These are phyloP conservation scores for Anhinga rufa DNA, from an alignment of 2,113 vertebrate genomes.

Conservation along the genomic window DNA sequence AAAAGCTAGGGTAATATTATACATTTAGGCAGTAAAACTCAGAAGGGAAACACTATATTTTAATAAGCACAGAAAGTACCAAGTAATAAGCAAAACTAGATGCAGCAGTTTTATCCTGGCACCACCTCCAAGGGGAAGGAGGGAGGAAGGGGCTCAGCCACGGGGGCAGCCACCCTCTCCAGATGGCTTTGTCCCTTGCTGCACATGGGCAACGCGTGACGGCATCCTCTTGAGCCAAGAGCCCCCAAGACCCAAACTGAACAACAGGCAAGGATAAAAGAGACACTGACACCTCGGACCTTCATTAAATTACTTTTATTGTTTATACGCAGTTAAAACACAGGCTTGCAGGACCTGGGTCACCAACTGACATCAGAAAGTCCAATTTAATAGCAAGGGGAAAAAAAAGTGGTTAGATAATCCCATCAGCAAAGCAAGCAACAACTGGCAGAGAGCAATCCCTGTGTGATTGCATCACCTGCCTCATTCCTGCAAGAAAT, in stretches of 20 bases:
- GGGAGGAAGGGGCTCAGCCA: background rate
- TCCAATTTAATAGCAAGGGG: background rate
- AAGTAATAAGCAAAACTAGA: background rate
- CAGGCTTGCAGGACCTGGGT: background rate
- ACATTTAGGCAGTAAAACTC: background rate
- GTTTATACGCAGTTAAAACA: background rate
- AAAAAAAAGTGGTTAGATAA: background rate
- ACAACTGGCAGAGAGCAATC: background rate
- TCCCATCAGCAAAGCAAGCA: background rate
- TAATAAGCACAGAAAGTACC: background rate
- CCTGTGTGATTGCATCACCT: background rate
- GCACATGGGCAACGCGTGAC: rapidly evolving
- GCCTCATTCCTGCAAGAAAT: background rate
- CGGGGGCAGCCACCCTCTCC: background rate
- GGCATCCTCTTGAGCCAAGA: too few relatives aligned
- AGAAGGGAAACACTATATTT: background rate
- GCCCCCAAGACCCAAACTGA: background rate
- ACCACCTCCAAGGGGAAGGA: background rate
- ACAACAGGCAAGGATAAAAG: background rate
- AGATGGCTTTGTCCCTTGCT: background rate
- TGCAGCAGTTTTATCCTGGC: background rate
- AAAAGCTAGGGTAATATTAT: background rate
- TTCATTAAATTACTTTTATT: background rate
- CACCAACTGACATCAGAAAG: background rate
- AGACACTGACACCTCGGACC: too few relatives aligned